A percentile compares a stretch with the other conserved stretches of the same genome.
Evolutionary conservation across 2,888 invertebrate genomes (phyloP).

Genomic region (Bombylius major): DNA sequence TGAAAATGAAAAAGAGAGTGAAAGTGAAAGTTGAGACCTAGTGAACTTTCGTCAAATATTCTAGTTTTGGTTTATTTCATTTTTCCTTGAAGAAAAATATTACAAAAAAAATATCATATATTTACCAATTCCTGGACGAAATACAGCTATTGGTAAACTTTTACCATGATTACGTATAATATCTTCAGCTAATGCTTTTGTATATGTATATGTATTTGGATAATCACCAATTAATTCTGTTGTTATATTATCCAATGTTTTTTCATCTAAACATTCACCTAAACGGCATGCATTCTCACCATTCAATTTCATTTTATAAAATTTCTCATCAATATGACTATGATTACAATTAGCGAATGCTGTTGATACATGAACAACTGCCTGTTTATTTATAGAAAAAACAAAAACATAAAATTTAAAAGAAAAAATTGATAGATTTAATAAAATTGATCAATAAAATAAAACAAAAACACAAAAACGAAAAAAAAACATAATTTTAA

Average conservation of each 20-base stretch:
- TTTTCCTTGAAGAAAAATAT: too few species aligned
- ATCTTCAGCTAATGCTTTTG: constrained; percentile 58
- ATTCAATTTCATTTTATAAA: constrained; percentile 31
- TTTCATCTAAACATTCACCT: constrained; percentile 26
- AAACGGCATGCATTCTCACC: constrained; percentile 29
- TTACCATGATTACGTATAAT: constrained; percentile 42
- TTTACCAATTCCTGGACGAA: constrained; percentile 56
- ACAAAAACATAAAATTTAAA: too few species aligned
- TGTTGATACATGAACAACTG: constrained; percentile 52
- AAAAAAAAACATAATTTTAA: background rate
- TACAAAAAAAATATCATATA: background rate
- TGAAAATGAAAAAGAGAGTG: too few species aligned
- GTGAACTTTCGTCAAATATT: background rate
- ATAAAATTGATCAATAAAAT: constrained; percentile 6
- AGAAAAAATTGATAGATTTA: too few species aligned
- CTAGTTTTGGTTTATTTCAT: too few species aligned
- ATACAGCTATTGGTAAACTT: constrained; percentile 49
- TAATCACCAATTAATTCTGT: constrained; percentile 22
- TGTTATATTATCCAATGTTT: constrained; percentile 28
- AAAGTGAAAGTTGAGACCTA: too few species aligned
- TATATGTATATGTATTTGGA: constrained; percentile 62
- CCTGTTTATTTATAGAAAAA: constrained; percentile 23
- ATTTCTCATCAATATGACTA: constrained; percentile 30
- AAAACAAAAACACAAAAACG: background rate
- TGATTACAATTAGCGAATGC: constrained; percentile 52